Evolutionary conservation across 2,797 vertebrate species (phyloP).

Genomic region (Phoeniculus purpureus): DNA sequence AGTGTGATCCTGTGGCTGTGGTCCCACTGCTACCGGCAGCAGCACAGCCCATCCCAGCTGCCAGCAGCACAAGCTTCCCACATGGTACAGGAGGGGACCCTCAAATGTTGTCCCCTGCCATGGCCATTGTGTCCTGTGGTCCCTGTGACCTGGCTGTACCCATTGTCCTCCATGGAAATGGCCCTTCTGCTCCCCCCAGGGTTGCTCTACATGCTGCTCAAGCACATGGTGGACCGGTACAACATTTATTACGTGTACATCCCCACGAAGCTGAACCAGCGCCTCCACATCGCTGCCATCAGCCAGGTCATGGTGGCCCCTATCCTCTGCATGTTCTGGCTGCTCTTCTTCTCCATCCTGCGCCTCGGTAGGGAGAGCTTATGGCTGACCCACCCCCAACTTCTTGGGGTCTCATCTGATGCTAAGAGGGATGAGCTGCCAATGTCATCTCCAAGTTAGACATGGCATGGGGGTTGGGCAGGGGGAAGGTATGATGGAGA

Average conservation of each 20-base stretch:
- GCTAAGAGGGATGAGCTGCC: accelerated
- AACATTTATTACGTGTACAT: constrained; percentile 97
- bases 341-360: constrained; percentile 95
- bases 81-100: not conserved
- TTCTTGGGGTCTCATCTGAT: not conserved
- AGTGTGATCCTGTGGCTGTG: constrained; percentile 57
- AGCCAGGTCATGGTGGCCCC: constrained; percentile 92
- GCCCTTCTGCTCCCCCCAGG: constrained; percentile 73
- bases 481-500: not conserved
- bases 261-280: constrained; percentile 92
- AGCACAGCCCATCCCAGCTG: not conserved
- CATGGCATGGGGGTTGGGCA: not conserved
- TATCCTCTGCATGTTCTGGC: constrained; percentile 95
- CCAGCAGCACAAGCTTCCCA: not conserved
- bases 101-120: not conserved
- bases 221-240: constrained; percentile 95
- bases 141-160: not conserved
- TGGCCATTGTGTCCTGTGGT: not conserved
- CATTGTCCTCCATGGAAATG: not conserved
- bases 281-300: constrained; percentile 89
- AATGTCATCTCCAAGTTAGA: not conserved
- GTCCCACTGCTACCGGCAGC: accelerated
- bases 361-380: constrained; percentile 83
- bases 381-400: accelerated
- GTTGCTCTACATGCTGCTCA: constrained; percentile 91